Conservation (phyloP, 2,888 invertebrate species). For the Liopterus haemorrhoidalis region DNA sequence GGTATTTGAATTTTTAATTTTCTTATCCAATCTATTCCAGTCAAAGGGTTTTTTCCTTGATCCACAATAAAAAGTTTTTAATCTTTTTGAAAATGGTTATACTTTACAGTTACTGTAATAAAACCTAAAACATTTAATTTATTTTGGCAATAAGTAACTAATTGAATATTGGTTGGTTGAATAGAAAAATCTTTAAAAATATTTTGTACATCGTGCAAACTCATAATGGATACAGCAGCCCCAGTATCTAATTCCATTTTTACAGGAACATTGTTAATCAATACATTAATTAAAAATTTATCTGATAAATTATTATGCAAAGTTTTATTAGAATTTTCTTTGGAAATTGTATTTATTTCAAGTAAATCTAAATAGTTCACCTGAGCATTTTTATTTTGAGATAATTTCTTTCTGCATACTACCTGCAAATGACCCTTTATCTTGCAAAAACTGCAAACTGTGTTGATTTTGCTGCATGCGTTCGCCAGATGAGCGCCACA, state of each 20-base stretch:
- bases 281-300: constrained; percentile 12
- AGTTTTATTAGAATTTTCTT: too few relatives aligned
- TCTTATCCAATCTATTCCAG: constrained; percentile 33
- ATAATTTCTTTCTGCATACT: constrained; percentile 19
- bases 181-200: constrained; percentile 7
- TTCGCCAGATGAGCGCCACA: constrained; percentile 16
- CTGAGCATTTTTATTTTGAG: too few relatives aligned
- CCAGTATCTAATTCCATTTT: constrained; percentile 30
- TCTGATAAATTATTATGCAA: too few relatives aligned
- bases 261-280: constrained; percentile 12
- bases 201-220: constrained; percentile 7
- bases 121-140: constrained; percentile 23
- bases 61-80: constrained; percentile 29
- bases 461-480: constrained; percentile 10
- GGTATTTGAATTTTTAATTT: constrained; percentile 29
- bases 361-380: too few relatives aligned
- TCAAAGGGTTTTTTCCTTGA: constrained; percentile 29
- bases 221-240: constrained; percentile 25
- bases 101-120: constrained; percentile 18
- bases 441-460: constrained; percentile 22
- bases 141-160: constrained; percentile 23
- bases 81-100: constrained; percentile 8
- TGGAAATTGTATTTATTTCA: too few relatives aligned
- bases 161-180: constrained; percentile 18
- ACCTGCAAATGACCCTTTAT: constrained; percentile 23